phyloP scores from a whole-genome alignment of 2,113 vertebrate genomes.

The Ursus arctos region DNA sequence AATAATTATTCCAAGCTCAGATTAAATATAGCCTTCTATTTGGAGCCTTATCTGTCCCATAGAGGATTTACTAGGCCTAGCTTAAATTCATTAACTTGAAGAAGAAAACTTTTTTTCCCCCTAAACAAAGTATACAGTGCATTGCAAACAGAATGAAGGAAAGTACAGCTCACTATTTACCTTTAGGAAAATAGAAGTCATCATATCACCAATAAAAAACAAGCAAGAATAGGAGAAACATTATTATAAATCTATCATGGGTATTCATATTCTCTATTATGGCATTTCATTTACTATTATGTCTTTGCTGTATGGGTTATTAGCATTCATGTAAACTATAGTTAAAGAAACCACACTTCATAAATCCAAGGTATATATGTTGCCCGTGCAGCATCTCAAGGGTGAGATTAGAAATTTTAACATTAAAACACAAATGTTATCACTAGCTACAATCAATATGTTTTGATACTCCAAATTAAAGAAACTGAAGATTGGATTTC shows the following conservation, averaged over 20 bases:
- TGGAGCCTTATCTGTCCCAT: neutral
- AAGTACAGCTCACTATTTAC: neutral
- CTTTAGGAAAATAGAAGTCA: neutral
- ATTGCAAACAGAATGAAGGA: neutral
- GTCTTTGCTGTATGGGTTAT: neutral
- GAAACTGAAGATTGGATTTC: neutral
- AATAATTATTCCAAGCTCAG: neutral
- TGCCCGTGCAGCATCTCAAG: neutral
- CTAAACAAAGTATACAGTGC: neutral
- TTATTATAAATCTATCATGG: neutral
- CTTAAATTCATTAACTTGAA: neutral
- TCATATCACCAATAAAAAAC: neutral
- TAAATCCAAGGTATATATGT: neutral
- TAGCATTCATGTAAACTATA: conserved; percentile 35
- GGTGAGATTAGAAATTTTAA: neutral
- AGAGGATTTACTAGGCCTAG: neutral
- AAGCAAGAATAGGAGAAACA: neutral
- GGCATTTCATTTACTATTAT: neutral
- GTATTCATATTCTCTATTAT: neutral
- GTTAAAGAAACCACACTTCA: neutral
- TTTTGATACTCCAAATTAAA: neutral
- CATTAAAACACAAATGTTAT: neutral
- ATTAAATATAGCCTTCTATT: neutral
- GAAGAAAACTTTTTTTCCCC: neutral
- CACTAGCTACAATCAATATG: neutral